These are phyloP conservation scores for Salpingus planirostris DNA, from an alignment of 2,888 invertebrate genomes.

Conservation along the genomic window DNA sequence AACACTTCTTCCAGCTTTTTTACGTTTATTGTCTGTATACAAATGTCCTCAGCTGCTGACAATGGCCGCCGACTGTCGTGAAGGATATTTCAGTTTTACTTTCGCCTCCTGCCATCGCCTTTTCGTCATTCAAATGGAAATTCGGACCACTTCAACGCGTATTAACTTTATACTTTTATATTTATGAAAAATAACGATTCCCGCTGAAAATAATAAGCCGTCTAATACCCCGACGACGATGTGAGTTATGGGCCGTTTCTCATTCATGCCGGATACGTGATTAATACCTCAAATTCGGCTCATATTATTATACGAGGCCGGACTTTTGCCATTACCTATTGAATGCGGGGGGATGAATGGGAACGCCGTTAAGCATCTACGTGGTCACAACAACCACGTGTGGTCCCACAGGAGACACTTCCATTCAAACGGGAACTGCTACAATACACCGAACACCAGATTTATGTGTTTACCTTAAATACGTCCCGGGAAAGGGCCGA, in stretches of 20 bases:
- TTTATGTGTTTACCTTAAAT: slow-evolving; percentile 21
- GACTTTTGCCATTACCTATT: too few species aligned
- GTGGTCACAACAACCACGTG: slow-evolving; percentile 22
- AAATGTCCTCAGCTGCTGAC: slow-evolving; percentile 25
- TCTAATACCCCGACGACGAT: too few species aligned
- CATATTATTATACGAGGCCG: slow-evolving; percentile 7
- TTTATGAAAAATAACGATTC: slow-evolving; percentile 20
- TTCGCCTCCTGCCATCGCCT: too few species aligned
- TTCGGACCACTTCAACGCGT: too few species aligned
- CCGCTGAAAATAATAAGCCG: too few species aligned
- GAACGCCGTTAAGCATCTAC: slow-evolving; percentile 12
- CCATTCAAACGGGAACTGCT: too few species aligned
- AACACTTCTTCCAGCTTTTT: slow-evolving; percentile 32
- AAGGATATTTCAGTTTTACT: slow-evolving; percentile 35
- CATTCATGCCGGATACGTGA: slow-evolving; percentile 12
- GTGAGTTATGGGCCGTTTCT: slow-evolving; percentile 18
- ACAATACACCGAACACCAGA: slow-evolving; percentile 19
- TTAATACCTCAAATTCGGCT: slow-evolving; percentile 11
- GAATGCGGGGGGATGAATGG: slow-evolving; percentile 10
- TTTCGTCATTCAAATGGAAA: slow-evolving; percentile 35
- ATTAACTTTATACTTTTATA: slow-evolving; percentile 21
- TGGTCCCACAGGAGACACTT: slow-evolving; percentile 21
- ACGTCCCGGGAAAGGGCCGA: too few species aligned
- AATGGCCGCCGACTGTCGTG: slow-evolving; percentile 25
- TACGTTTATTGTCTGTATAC: slow-evolving; percentile 32